Conservation (phyloP, 1,140 invertebrate genomes). For the Zaprionus kolodkinae region DNA sequence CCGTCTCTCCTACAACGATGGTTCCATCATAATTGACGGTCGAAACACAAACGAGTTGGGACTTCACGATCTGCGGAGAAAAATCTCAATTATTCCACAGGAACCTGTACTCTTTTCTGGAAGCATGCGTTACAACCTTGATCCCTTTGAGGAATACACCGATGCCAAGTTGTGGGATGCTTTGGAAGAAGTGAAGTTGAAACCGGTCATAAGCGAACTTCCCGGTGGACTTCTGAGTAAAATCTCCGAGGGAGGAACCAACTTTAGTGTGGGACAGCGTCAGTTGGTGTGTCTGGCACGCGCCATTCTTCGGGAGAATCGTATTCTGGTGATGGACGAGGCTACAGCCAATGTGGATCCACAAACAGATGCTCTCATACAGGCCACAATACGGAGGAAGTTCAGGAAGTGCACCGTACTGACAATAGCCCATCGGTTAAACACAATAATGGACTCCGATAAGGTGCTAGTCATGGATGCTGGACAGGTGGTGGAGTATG, state of each 20-base stretch:
- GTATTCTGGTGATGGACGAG: slow-evolving; percentile 87
- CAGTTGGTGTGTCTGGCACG: slow-evolving; percentile 89
- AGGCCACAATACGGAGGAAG: slow-evolving; percentile 85
- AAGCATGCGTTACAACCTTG: slow-evolving; percentile 88
- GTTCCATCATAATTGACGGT: slow-evolving; percentile 86
- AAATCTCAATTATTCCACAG: slow-evolving; percentile 90
- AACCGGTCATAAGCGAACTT: slow-evolving; percentile 83
- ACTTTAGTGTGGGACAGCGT: slow-evolving; percentile 90
- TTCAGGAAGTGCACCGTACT: slow-evolving; percentile 61
- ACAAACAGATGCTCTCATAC: slow-evolving; percentile 89
- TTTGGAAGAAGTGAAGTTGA: slow-evolving; percentile 90
- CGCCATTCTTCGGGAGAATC: slow-evolving; percentile 89
- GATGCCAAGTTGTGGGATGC: slow-evolving; percentile 93
- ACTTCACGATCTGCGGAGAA: slow-evolving; percentile 86
- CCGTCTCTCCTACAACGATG: slow-evolving; percentile 86
- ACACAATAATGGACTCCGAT: slow-evolving; percentile 68
- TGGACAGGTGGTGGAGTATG: slow-evolving; percentile 57
- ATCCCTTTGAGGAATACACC: slow-evolving; percentile 90
- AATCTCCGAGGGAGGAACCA: slow-evolving; percentile 87
- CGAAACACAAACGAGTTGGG: slow-evolving; percentile 86
- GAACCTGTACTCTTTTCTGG: slow-evolving; percentile 89
- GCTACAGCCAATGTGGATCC: slow-evolving; percentile 87
- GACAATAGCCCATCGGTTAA: slow-evolving; percentile 63
- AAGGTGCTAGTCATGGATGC: slow-evolving; percentile 65
- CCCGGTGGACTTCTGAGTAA: slow-evolving; percentile 84